Evolutionary conservation across 1,140 invertebrate genomes (phyloP).

Genomic region (Drosophila nigromelanica): DNA sequence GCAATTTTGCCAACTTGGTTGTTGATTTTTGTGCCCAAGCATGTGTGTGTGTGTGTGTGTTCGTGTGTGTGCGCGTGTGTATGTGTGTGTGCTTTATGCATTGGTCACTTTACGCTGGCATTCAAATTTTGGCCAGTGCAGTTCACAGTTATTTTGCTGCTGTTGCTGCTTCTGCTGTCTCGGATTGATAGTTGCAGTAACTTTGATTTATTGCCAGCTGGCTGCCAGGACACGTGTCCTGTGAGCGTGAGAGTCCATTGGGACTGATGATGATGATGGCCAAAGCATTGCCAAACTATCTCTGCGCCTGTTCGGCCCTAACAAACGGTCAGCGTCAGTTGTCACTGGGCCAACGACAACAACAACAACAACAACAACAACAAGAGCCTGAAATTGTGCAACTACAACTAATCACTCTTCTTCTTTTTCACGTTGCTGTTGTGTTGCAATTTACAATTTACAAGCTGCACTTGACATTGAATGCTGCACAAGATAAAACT

Average conservation of each 20-base stretch:
- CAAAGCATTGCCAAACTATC: slow-evolving; percentile 48
- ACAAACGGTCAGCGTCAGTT: slow-evolving; percentile 47
- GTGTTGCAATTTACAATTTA: slow-evolving; percentile 34
- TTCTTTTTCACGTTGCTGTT: not conserved
- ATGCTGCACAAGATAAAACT: slow-evolving; percentile 19
- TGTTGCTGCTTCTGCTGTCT: slow-evolving; percentile 39
- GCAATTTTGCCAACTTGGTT: slow-evolving; percentile 62
- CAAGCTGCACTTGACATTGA: slow-evolving; percentile 40
- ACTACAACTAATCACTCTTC: slow-evolving; percentile 48
- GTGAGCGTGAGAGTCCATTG: slow-evolving; percentile 14
- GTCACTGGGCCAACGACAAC: slow-evolving; percentile 25
- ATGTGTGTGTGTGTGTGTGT: slow-evolving; percentile 2
- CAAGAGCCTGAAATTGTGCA: slow-evolving; percentile 29
- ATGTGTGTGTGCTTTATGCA: slow-evolving; percentile 17
- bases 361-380: too few relatives aligned
- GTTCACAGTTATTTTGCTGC: slow-evolving; percentile 35
- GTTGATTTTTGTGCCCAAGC: slow-evolving; percentile 38
- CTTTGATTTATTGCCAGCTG: slow-evolving; percentile 71
- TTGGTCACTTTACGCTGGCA: slow-evolving; percentile 67
- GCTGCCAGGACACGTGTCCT: slow-evolving; percentile 27
- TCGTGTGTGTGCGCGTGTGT: slow-evolving; percentile 12
- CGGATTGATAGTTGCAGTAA: slow-evolving; percentile 70
- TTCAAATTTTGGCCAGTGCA: slow-evolving; percentile 63
- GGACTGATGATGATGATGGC: slow-evolving; percentile 20
- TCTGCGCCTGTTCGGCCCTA: slow-evolving; percentile 14